Evolutionary conservation across 2,888 invertebrate genomes (phyloP), one percentile per base, ranked within the genome.

Genomic region (Eugnorisma glareosa): DNA sequence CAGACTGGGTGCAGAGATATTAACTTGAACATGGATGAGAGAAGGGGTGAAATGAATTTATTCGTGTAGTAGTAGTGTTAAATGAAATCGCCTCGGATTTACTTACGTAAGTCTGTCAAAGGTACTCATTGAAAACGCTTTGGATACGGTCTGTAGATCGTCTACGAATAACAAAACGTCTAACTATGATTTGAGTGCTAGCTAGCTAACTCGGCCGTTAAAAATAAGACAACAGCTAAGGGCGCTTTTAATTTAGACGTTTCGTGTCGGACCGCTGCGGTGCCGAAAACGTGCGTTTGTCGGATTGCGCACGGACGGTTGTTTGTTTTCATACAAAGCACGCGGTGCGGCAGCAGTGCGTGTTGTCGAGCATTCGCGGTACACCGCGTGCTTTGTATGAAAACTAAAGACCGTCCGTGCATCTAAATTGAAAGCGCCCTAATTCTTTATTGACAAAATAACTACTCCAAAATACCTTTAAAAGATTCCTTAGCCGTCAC

Each of bases 401-500:
- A n/a, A n/a, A n/a, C n/a, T n/a, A n/a, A n/a, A n/a, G n/a, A n/a
- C n/a, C n/a, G n/a, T n/a, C n/a, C n/a, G n/a, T n/a, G n/a, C n/a
- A n/a, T n/a, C n/a, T n/a, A n/a, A n/a, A n/a, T n/a, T n/a, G n/a
- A n/a, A n/a, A n/a, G n/a, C n/a, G n/a, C n/a, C n/a, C n/a, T 37
- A 28, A 48, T 51, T 48, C 1, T 71, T 48, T 18, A 54, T 3
- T 40, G 11, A 75, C 18, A 40, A 48, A 28, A 28, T 18, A 37
- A 40, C 28, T 21, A 64, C 11, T 28, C 5, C 13, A 80, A 73
- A 0, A 28, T 40, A 40, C 37, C 24, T 48, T 10, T 43, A 59
- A 59, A 51, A 72, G 13, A 70, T 67, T 72, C 24, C 31, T 40
- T 57, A 10, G 24, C 13, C 37, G 24, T 79, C 64, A 54, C 18